A percentile compares a stretch with the other conserved stretches of the same genome.
These are phyloP conservation scores for Lycodopsis pacificus DNA, from an alignment of 2,797 vertebrate genomes.

Conservation along the genomic window DNA sequence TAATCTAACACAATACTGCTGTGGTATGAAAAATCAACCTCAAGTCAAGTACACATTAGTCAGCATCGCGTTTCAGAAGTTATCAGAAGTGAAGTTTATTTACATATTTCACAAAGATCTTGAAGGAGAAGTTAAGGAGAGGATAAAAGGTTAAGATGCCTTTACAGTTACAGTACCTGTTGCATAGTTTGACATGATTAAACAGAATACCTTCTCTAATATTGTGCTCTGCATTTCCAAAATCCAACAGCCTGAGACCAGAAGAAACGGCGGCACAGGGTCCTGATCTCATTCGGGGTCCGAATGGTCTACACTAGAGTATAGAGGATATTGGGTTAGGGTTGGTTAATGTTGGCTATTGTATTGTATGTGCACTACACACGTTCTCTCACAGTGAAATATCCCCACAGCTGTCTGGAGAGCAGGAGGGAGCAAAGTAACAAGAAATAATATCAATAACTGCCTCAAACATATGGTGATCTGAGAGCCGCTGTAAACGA, in stretches of 20 bases:
- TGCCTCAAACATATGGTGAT: too few relatives aligned
- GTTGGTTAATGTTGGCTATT: too few relatives aligned
- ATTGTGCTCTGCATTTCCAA: slow-evolving; percentile 11
- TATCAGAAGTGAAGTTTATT: slow-evolving; percentile 18
- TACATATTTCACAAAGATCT: not conserved
- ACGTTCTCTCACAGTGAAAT: not conserved
- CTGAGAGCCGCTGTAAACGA: too few relatives aligned
- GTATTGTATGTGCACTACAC: not conserved
- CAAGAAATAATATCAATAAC: too few relatives aligned
- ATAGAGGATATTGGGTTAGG: too few relatives aligned
- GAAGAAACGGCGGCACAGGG: not conserved
- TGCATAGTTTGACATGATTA: slow-evolving; percentile 56
- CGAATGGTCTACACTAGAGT: too few relatives aligned
- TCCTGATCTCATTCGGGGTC: too few relatives aligned
- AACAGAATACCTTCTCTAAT: slow-evolving; percentile 13
- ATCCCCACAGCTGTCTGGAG: not conserved
- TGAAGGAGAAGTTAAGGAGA: not conserved
- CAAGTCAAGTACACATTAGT: not conserved
- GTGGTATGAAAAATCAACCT: not conserved
- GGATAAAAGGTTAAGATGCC: not conserved
- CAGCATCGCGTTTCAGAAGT: not conserved
- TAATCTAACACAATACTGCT: not conserved
- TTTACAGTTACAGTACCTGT: slow-evolving; percentile 15
- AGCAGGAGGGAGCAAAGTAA: too few relatives aligned
- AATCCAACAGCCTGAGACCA: not conserved